Evolutionary conservation across 2,113 vertebrate genomes (phyloP), one percentile per base, ranked within the genome.

Genomic region (Perognathus longimembris): DNA sequence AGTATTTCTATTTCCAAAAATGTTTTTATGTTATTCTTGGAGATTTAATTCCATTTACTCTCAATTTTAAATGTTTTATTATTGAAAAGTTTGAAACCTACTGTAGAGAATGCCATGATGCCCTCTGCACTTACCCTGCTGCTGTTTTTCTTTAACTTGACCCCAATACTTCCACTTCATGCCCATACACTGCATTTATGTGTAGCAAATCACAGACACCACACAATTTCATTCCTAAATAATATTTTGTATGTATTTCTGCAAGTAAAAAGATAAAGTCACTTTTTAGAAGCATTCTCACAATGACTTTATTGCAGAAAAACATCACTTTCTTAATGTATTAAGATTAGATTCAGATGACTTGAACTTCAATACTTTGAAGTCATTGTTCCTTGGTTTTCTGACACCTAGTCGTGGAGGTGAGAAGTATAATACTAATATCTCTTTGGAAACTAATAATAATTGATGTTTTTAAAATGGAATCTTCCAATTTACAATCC

Each of bases 371-470:
- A 64, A 30, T n/a, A 34, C 15, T 81, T 89, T 36, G 36, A 82
- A 94, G 63, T 76, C 42, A 74, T 32, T 32, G 14, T 34, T 70
- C 18, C 38, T 17, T 24, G 89, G 34, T 81, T 85, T 94, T 36
- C 40, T 93, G 30, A 57, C 36, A 79, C 54, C 22, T 54, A 3
- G 2, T 57, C 82, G 74, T 70, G 30, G 32, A 84, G 57, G 30
- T 54, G 28, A 28, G 73, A 66, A 34, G 8, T 40, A 61, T 71
- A 76, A 50, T 92, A 28, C 8, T 11, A 50, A 86, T 59, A 34
- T 57, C 42, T 89, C 40, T 95, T 36, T 61, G 79, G 38, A 83
- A 89, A 45, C 21, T 66, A 78, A 38, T 22, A 64, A 34, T 85
- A 34, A 59, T 83, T 92, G 34, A 32, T 70, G 70, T 91, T 90